A percentile compares a stretch with the other conserved stretches of the same genome.
These are phyloP conservation scores for Urocyon cinereoargenteus DNA, from an alignment of 2,797 vertebrate genomes.

Conservation along the genomic window DNA sequence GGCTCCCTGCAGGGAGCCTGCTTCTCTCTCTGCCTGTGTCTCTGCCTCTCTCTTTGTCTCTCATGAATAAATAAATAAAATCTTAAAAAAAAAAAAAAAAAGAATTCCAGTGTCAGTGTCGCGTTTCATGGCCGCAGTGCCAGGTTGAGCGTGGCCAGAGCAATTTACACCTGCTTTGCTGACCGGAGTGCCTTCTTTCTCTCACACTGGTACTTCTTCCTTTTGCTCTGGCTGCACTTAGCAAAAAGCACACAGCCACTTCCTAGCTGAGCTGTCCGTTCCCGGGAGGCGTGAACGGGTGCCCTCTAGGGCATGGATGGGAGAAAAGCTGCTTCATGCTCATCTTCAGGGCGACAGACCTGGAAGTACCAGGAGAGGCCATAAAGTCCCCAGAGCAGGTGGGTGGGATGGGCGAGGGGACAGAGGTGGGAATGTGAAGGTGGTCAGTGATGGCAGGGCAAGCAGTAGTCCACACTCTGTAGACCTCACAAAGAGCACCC, in stretches of 20 bases:
- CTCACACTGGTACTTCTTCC: neutral
- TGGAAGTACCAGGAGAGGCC: neutral
- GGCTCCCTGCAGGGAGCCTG: too few relatives aligned
- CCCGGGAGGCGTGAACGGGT: neutral
- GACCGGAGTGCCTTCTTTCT: neutral
- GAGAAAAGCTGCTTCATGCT: neutral
- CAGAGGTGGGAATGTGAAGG: neutral
- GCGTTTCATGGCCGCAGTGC: neutral
- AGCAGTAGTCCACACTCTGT: neutral
- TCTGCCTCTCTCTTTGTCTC: too few relatives aligned
- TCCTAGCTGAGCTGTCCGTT: neutral
- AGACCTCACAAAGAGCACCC: neutral
- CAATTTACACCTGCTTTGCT: neutral
- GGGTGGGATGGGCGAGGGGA: accelerated
- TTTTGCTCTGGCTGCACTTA: neutral
- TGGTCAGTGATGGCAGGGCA: accelerated
- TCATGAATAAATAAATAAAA: too few relatives aligned
- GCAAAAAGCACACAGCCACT: neutral
- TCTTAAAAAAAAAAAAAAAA: neutral
- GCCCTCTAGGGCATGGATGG: constrained; percentile 34
- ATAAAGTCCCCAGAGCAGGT: neutral
- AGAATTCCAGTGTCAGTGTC: neutral
- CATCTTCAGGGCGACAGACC: neutral
- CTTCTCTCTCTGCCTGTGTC: too few relatives aligned
- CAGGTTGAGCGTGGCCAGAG: neutral